phyloP scores from a whole-genome alignment of 2,888 invertebrate species.

The Acanthoscelides obtectus region DNA sequence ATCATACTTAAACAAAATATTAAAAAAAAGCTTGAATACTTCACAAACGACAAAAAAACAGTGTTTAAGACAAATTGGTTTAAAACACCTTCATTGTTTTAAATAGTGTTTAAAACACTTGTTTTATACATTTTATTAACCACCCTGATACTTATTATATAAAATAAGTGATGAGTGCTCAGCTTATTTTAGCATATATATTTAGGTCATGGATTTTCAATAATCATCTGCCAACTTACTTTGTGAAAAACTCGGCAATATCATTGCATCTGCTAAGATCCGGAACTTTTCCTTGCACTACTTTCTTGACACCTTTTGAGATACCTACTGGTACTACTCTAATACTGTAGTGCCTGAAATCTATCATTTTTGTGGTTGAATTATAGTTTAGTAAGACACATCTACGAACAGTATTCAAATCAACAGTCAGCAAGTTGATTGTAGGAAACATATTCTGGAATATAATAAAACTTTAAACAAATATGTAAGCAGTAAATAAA shows the following conservation, averaged over 20 bases:
- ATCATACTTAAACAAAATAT: too few relatives aligned
- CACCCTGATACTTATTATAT: too few relatives aligned
- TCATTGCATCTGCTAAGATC: constrained; percentile 80
- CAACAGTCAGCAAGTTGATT: constrained; percentile 88
- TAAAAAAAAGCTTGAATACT: too few relatives aligned
- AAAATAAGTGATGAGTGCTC: too few relatives aligned
- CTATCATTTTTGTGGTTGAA: constrained; percentile 74
- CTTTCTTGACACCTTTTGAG: constrained; percentile 86
- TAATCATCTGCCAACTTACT: constrained; percentile 55
- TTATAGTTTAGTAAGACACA: constrained; percentile 91
- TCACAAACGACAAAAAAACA: too few relatives aligned
- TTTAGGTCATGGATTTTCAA: neutral
- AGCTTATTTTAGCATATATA: too few relatives aligned
- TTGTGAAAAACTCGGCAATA: constrained; percentile 81
- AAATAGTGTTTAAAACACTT: too few relatives aligned
- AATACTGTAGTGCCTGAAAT: constrained; percentile 94
- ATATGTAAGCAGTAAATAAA: too few relatives aligned
- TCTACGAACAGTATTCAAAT: constrained; percentile 79
- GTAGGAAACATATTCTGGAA: constrained; percentile 95
- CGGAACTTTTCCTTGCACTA: constrained; percentile 87
- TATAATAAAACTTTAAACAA: neutral
- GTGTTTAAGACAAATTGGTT: too few relatives aligned
- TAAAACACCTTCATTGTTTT: too few relatives aligned
- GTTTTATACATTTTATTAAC: too few relatives aligned
- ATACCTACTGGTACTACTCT: constrained; percentile 87